These are phyloP conservation scores for Geophilus truncorum DNA, from an alignment of 2,888 invertebrate species.

Conservation along the genomic window DNA sequence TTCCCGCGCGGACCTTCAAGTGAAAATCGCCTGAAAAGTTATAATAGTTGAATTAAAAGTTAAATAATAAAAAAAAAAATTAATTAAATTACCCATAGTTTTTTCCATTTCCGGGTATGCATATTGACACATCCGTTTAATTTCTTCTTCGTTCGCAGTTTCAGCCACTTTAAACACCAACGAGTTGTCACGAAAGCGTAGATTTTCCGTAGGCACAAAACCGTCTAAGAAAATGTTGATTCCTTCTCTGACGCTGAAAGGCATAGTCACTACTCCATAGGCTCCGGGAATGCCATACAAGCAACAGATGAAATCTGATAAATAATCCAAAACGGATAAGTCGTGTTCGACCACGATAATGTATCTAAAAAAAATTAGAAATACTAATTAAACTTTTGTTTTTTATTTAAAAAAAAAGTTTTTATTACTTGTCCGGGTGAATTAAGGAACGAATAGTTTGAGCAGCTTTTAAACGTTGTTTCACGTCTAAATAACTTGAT, in stretches of 20 bases:
- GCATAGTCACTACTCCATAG: slow-evolving; percentile 99
- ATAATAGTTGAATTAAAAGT: slow-evolving; percentile 33
- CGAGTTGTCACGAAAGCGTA: slow-evolving; percentile 95
- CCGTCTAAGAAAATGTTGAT: slow-evolving; percentile 99
- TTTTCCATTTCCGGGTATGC: slow-evolving; percentile 89
- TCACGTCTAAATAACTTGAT: slow-evolving; percentile 96
- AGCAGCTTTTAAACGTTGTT: slow-evolving; percentile 96
- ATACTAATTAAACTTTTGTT: too few species aligned
- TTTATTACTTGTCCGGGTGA: slow-evolving; percentile 75
- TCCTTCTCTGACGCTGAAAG: slow-evolving; percentile 93
- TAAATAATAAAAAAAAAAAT: slow-evolving; percentile 34
- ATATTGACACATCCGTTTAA: slow-evolving; percentile 94
- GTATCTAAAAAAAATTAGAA: too few species aligned
- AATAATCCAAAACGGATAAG: slow-evolving; percentile 94
- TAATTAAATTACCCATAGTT: slow-evolving; percentile 51
- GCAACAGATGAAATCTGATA: slow-evolving; percentile 98
- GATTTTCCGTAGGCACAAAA: slow-evolving; percentile 97
- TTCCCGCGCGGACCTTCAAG: slow-evolving; percentile 76
- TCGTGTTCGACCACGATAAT: slow-evolving; percentile 99
- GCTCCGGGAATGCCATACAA: slow-evolving; percentile 97
- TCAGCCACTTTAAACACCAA: slow-evolving; percentile 97
- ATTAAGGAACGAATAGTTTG: slow-evolving; percentile 87
- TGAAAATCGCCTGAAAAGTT: slow-evolving; percentile 59
- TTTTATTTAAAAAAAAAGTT: background rate
- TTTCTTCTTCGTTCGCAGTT: slow-evolving; percentile 94